Conservation (phyloP, 2,113 vertebrate species). For the Mesoclemmys tuberculata region DNA sequence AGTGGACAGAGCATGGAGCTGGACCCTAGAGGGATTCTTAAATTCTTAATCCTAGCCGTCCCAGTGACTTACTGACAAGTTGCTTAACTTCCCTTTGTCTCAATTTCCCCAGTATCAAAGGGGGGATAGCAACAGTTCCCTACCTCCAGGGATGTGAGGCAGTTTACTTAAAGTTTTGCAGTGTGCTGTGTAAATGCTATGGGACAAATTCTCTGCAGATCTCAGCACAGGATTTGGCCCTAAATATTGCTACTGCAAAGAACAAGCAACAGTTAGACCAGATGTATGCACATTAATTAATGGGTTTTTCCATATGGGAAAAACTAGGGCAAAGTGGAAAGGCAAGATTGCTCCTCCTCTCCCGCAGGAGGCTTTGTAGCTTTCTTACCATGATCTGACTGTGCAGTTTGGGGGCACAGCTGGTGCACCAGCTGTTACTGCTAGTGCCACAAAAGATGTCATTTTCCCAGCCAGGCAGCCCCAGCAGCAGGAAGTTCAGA, state of each 20-base stretch:
- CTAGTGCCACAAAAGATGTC: constrained; percentile 49
- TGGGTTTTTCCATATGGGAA: constrained; percentile 6
- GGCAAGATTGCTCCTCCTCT: not conserved
- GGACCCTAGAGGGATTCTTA: not conserved
- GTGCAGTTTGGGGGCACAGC: constrained; percentile 55
- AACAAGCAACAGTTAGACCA: constrained; percentile 51
- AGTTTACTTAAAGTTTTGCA: constrained; percentile 6
- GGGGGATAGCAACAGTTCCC: not conserved
- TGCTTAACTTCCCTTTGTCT: not conserved
- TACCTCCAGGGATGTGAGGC: not conserved
- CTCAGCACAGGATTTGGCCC: not conserved
- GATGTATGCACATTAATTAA: constrained; percentile 34
- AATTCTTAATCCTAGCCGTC: not conserved
- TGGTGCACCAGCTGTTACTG: constrained; percentile 71
- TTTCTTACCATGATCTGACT: not conserved
- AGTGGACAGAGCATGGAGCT: not conserved
- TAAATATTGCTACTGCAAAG: not conserved
- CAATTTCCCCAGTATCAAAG: constrained; percentile 4
- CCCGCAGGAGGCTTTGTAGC: constrained; percentile 21
- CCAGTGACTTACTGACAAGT: not conserved
- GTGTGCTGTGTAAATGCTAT: not conserved
- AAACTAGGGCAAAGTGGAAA: not conserved
- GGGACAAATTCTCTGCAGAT: not conserved
- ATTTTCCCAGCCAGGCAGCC: not conserved
- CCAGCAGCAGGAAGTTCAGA: not conserved